Evolutionary conservation across 2,888 invertebrate genomes (phyloP).

Genomic region (Busseola fusca): DNA sequence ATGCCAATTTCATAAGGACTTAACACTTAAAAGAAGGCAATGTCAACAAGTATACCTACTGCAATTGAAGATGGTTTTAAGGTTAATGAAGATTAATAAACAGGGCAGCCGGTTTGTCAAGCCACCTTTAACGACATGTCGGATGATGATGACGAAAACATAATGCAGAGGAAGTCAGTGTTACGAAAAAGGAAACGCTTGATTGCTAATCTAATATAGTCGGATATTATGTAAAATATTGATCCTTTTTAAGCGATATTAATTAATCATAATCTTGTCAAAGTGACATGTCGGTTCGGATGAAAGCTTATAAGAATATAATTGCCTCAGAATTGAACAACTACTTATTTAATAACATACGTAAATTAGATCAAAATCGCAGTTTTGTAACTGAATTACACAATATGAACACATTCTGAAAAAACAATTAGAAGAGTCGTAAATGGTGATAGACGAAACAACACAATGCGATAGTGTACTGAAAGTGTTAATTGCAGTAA

Average conservation of each 20-base stretch:
- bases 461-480: conserved; percentile 64
- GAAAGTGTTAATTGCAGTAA: conserved; percentile 74
- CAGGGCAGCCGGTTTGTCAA: conserved; percentile 41
- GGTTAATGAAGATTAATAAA: conserved; percentile 27
- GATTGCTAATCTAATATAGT: conserved; percentile 26
- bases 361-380: conserved; percentile 3
- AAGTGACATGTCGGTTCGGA: background rate
- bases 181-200: conserved; percentile 47
- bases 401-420: conserved; percentile 41
- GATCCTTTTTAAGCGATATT: conserved; percentile 8
- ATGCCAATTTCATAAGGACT: too few species aligned
- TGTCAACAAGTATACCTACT: conserved; percentile 35
- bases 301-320: conserved; percentile 10
- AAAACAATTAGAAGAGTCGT: conserved; percentile 55
- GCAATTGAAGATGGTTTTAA: conserved; percentile 35
- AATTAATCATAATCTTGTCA: conserved; percentile 30
- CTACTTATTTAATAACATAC: background rate
- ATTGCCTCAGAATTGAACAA: background rate
- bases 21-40: conserved; percentile 6
- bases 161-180: conserved; percentile 38
- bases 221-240: conserved; percentile 29
- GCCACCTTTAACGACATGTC: conserved; percentile 39
- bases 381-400: conserved; percentile 25
- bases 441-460: conserved; percentile 66
- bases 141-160: conserved; percentile 38